Percentiles rank a stretch among this genome's conserved stretches.
These are phyloP conservation scores for Cosmia trapezina DNA, from an alignment of 2,888 invertebrate genomes.

Conservation along the genomic window DNA sequence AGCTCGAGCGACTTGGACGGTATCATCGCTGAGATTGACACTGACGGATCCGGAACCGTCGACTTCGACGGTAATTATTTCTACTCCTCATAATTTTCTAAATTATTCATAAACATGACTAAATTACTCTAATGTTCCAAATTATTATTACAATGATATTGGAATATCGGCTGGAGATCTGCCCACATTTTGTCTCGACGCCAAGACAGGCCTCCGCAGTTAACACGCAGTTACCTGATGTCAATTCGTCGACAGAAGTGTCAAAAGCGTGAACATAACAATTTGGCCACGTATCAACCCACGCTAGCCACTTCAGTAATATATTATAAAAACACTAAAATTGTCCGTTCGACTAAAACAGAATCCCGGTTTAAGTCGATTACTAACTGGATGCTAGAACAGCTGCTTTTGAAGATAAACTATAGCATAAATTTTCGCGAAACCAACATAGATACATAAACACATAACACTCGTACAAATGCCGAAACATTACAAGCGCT, in stretches of 20 bases:
- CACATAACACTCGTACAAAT: constrained; percentile 60
- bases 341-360: constrained; percentile 36
- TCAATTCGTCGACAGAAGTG: constrained; percentile 59
- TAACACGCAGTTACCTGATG: constrained; percentile 63
- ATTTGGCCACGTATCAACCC: constrained; percentile 65
- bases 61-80: constrained; percentile 97
- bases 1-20: constrained; percentile 98
- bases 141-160: constrained; percentile 52
- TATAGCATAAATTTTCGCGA: constrained; percentile 64
- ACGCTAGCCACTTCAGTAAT: constrained; percentile 46
- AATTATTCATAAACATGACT: constrained; percentile 19
- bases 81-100: constrained; percentile 7
- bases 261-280: constrained; percentile 65
- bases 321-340: constrained; percentile 55
- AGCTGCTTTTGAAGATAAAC: constrained; percentile 65
- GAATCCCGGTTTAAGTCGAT: constrained; percentile 46
- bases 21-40: constrained; percentile 99
- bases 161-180: constrained; percentile 61
- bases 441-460: constrained; percentile 62
- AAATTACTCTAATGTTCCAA: constrained; percentile 41
- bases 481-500: constrained; percentile 61
- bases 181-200: constrained; percentile 61
- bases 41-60: constrained; percentile 99
- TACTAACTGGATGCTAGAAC: constrained; percentile 39
- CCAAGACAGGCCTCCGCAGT: constrained; percentile 61